A percentile compares a stretch with the other conserved stretches of the same genome.
These are phyloP conservation scores for Canis aureus DNA, from an alignment of 2,113 vertebrate species.

Conservation along the genomic window DNA sequence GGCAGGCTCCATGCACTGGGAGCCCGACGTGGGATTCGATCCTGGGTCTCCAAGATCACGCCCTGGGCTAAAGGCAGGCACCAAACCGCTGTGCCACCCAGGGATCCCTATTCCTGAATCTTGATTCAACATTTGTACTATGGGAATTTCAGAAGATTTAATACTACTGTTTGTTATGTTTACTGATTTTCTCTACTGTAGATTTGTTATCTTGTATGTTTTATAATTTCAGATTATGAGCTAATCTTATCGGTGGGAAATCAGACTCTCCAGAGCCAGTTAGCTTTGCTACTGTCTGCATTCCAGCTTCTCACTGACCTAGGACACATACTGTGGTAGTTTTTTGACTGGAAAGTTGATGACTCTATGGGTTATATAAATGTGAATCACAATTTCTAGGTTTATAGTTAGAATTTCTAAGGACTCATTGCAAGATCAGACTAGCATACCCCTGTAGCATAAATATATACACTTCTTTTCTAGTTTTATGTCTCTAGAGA, in stretches of 20 bases:
- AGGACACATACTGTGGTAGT: background rate
- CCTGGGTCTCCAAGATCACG: no score
- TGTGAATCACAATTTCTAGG: background rate
- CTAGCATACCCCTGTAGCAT: background rate
- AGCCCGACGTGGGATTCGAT: no score
- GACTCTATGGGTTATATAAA: background rate
- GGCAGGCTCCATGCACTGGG: no score
- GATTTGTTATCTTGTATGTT: background rate
- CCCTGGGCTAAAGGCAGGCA: no score
- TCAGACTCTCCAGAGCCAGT: background rate
- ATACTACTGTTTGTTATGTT: background rate
- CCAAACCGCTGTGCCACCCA: no score
- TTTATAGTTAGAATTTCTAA: background rate
- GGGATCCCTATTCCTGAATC: background rate
- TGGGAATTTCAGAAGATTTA: background rate
- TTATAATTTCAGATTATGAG: slow-evolving; percentile 32
- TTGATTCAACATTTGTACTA: background rate
- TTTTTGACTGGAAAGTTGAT: background rate
- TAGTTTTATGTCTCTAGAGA: background rate
- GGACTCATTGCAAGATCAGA: background rate
- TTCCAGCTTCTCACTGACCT: background rate
- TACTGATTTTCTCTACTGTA: background rate
- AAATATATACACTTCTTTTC: background rate
- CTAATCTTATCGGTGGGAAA: background rate
- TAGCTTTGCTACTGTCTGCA: background rate